Conservation (phyloP, 2,888 invertebrate genomes). For the Craniophora ligustri region DNA sequence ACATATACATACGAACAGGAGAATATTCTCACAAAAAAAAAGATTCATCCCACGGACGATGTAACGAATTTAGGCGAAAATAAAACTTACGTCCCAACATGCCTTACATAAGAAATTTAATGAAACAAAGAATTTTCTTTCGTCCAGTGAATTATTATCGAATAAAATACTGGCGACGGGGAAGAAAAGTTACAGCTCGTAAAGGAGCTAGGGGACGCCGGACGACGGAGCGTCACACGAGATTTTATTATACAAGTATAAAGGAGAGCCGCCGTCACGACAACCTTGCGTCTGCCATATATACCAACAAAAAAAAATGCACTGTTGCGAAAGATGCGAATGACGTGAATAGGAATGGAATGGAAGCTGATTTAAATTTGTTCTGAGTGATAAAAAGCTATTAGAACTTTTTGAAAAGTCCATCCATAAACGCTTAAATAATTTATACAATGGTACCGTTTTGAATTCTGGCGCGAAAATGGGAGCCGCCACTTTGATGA, state of each 20-base stretch:
- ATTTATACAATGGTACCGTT: too few relatives aligned
- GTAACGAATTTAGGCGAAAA: constrained; percentile 49
- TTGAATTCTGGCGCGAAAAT: too few relatives aligned
- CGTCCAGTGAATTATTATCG: constrained; percentile 76
- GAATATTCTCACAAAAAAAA: too few relatives aligned
- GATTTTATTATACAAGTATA: constrained; percentile 82
- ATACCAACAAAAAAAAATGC: constrained; percentile 68
- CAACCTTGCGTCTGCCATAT: constrained; percentile 67
- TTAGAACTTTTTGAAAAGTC: too few relatives aligned
- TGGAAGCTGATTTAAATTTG: too few relatives aligned
- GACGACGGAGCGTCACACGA: constrained; percentile 67
- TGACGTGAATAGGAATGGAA: too few relatives aligned
- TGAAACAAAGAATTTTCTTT: constrained; percentile 74
- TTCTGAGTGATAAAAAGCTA: too few relatives aligned
- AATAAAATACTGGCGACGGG: constrained; percentile 82
- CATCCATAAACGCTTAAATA: too few relatives aligned
- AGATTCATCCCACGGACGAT: constrained; percentile 17
- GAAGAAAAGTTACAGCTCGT: constrained; percentile 79
- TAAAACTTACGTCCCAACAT: constrained; percentile 61
- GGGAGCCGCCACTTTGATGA: too few relatives aligned
- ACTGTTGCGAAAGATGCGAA: constrained; percentile 58
- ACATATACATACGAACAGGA: too few relatives aligned
- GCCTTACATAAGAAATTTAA: constrained; percentile 66
- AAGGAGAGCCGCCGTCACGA: constrained; percentile 69
- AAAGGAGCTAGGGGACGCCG: constrained; percentile 75